Base-by-base conservation (phyloP, 2,888 invertebrate genomes). In the Mystacides longicornis region DNA sequence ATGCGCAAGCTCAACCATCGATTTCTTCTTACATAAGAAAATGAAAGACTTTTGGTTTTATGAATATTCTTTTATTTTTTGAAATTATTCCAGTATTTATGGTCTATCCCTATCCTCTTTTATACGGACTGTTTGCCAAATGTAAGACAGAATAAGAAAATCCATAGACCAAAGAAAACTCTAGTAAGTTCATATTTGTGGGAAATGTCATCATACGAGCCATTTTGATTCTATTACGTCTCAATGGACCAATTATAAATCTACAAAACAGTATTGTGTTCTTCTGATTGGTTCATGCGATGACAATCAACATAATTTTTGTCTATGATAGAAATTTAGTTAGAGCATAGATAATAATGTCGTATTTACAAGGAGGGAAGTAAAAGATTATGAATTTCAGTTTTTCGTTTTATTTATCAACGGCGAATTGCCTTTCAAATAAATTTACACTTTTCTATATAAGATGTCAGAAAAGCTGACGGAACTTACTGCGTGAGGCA, bases 1-100 rank as follows among this genome's bases (percentile, higher is more conserved):
- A 50, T 51, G 60, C 60, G 60, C 60, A 60, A 57, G 60, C 58
- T 58, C 60, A 57, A 57, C 58, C 57, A 60, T 60, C 60, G 60
- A 60, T 60, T 60, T 58, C 49, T 58, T 55, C 58, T 58, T 60
- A 60, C 58, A 56, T 58, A 60, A 60, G 60, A 58, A 56, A 58
- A 57, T 51, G 46, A 59, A 59, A 56, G 54, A 59, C 51, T 43
- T 37, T 50, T 48, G 42, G 49, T 49, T 60, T 60, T 60, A 54
- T 45, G 27, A 52, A 43, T 50, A 31, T 49, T 54, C 49, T 53
- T 48, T 45, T 49, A 19, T 43, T 49, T 54, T 54, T n/a, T 27
- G 5, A 7, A 23, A 16, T 14, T 43, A 43, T 23, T 48, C 18
- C 16, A 14, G 7, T 23, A 54, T 52, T 51, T 54, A 45, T 49